Evolutionary conservation across 2,113 vertebrate species (phyloP).

Genomic region (Pongo pygmaeus): DNA sequence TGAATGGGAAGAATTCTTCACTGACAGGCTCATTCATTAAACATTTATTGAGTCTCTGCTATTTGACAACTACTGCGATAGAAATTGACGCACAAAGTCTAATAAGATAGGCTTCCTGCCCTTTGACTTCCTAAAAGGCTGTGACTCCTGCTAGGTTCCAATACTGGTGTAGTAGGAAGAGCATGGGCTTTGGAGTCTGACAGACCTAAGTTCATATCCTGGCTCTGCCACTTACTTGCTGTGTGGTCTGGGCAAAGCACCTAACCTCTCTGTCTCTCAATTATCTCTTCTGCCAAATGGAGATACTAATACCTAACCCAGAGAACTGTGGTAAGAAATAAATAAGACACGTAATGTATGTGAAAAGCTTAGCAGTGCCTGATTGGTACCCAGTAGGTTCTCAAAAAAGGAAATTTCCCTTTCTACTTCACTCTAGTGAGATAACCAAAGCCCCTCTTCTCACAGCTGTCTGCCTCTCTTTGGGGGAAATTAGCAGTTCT

Average conservation of each 20-base stretch:
- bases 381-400: not conserved
- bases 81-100: not conserved
- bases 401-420: not conserved
- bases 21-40: not conserved
- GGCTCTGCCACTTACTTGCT: not conserved
- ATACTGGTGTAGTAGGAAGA: not conserved
- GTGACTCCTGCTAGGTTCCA: not conserved
- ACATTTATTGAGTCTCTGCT: not conserved
- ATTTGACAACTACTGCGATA: not conserved
- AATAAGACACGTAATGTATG: not conserved
- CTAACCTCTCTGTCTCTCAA: not conserved
- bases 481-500: not conserved
- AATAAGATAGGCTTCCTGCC: not conserved
- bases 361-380: not conserved
- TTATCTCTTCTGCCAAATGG: not conserved
- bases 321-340: not conserved
- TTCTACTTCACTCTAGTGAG: not conserved
- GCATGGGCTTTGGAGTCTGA: not conserved
- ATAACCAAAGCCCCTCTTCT: not conserved
- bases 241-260: not conserved
- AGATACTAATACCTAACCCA: not conserved
- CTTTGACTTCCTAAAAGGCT: not conserved
- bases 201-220: not conserved
- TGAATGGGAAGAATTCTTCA: not conserved
- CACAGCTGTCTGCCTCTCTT: slow-evolving; percentile 7